These are phyloP conservation scores for Trididemnum clinides DNA, from an alignment of 23 tunicate species.

Conservation along the genomic window DNA sequence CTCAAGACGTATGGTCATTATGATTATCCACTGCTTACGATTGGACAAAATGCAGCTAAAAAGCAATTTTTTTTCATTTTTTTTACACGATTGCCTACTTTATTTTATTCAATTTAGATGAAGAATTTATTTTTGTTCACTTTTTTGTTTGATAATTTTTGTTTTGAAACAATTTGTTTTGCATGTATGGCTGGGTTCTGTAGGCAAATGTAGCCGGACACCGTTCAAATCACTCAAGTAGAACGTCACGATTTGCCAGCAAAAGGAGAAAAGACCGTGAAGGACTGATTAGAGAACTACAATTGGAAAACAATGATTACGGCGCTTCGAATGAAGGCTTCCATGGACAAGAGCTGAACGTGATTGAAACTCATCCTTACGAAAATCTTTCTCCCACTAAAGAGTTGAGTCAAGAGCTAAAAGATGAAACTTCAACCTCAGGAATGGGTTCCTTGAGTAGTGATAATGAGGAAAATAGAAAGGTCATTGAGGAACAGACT, in stretches of 20 bases:
- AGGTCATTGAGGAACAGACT: neutral
- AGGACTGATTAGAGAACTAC: neutral
- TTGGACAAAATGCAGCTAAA: no score
- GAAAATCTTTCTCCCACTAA: neutral
- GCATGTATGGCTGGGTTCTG: neutral
- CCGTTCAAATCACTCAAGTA: neutral
- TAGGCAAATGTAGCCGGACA: neutral
- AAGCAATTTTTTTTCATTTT: no score
- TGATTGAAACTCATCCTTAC: neutral
- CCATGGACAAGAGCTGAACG: neutral
- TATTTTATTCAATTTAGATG: no score
- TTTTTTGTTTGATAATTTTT: neutral
- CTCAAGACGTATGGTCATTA: no score
- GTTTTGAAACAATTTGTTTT: neutral
- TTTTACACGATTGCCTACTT: no score
- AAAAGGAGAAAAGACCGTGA: neutral
- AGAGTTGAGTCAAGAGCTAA: neutral
- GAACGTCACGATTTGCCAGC: conserved; percentile 1
- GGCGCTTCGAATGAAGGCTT: neutral
- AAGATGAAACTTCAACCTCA: neutral
- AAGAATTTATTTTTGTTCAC: no score
- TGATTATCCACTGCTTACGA: no score
- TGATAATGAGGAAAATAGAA: neutral
- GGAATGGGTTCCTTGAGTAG: conserved; percentile 1
- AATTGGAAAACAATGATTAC: neutral